phyloP scores from a whole-genome alignment of 2,888 invertebrate species.

The Actias luna region DNA sequence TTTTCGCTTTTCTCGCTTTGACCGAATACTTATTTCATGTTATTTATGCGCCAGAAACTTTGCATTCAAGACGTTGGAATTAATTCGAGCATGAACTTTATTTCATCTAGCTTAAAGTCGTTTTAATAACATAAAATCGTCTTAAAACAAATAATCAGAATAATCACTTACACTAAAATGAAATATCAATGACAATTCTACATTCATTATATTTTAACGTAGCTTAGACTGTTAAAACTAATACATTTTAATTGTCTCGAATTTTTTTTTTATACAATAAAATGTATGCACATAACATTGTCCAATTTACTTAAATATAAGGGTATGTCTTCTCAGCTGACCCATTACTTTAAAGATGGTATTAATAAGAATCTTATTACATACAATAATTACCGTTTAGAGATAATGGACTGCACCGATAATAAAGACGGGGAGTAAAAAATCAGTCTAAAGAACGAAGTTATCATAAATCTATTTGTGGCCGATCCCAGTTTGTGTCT shows the following conservation, averaged over 20 bases:
- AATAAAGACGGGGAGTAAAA: conserved; percentile 43
- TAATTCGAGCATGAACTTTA: too few relatives aligned
- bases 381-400: conserved; percentile 3
- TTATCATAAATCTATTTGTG: conserved; percentile 48
- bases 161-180: conserved; percentile 37
- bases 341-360: conserved; percentile 30
- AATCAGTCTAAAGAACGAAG: conserved; percentile 71
- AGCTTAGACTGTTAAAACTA: conserved; percentile 73
- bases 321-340: conserved; percentile 28
- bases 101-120: too few relatives aligned
- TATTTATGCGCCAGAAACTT: too few relatives aligned
- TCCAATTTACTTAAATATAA: conserved; percentile 45
- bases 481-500: conserved; percentile 44
- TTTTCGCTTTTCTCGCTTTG: too few relatives aligned
- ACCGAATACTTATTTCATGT: too few relatives aligned
- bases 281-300: conserved; percentile 53
- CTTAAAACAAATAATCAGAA: neutral
- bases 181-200: conserved; percentile 69
- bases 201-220: conserved; percentile 79
- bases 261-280: conserved; percentile 55
- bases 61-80: too few relatives aligned
- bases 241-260: conserved; percentile 58
- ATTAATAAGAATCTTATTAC: neutral
- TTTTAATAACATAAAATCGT: neutral
- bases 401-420: conserved; percentile 20